Conservation (phyloP, 2,113 vertebrate genomes). For the Pungitius pungitius region DNA sequence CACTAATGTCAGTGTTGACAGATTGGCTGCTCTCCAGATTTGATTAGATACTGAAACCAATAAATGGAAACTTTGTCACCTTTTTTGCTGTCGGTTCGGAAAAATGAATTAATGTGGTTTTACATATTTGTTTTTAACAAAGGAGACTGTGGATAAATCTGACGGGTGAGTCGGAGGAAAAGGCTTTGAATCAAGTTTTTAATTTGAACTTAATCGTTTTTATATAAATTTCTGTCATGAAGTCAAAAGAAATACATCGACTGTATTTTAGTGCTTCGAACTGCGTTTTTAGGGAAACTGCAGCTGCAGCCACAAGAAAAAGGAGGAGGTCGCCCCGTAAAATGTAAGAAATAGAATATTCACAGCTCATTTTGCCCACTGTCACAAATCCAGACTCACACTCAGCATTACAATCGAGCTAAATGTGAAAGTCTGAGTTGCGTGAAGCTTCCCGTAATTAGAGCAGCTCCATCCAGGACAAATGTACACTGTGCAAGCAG, state of each 20-base stretch:
- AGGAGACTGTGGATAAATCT: neutral
- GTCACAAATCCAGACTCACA: slow-evolving; percentile 48
- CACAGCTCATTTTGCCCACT: slow-evolving; percentile 40
- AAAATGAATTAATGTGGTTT: neutral
- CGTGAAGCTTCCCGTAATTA: slow-evolving; percentile 65
- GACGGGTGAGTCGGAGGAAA: neutral
- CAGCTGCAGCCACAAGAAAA: slow-evolving; percentile 17
- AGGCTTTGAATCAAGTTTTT: slow-evolving; percentile 7
- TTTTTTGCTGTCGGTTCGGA: neutral
- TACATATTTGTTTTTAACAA: neutral
- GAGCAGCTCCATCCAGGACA: slow-evolving; percentile 55
- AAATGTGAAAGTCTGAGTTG: slow-evolving; percentile 50
- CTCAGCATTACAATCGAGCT: slow-evolving; percentile 54
- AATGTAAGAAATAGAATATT: slow-evolving; percentile 40
- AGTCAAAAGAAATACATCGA: slow-evolving; percentile 19
- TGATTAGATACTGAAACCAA: slow-evolving; percentile 20
- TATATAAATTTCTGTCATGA: neutral
- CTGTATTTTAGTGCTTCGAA: slow-evolving; percentile 4
- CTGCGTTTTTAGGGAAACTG: slow-evolving; percentile 13
- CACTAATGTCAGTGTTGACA: slow-evolving; percentile 27
- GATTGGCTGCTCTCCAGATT: slow-evolving; percentile 19
- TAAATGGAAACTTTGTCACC: slow-evolving; percentile 6
- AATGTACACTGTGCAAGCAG: slow-evolving; percentile 51
- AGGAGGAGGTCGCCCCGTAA: slow-evolving; percentile 27
- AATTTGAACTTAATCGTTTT: neutral